These are phyloP conservation scores for Mormyrus iriodes DNA, from an alignment of 2,113 vertebrate genomes.

Conservation along the genomic window DNA sequence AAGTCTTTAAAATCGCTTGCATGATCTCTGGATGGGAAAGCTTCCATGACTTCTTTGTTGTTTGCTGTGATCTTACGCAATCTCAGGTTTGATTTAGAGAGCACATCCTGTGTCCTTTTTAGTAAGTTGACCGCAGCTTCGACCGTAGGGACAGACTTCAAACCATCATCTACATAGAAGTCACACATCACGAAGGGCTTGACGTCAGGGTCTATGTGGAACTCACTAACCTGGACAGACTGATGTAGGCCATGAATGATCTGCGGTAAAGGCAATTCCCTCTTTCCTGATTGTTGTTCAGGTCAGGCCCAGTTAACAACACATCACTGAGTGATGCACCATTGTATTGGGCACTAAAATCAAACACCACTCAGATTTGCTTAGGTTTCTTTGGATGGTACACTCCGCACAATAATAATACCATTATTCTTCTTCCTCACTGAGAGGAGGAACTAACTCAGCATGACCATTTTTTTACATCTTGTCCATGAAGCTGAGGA, in stretches of 20 bases:
- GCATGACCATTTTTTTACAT: not conserved
- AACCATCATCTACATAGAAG: too few relatives aligned
- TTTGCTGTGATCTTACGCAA: not conserved
- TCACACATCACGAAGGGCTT: too few relatives aligned
- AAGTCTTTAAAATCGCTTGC: not conserved
- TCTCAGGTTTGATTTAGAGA: not conserved
- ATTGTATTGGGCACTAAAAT: too few relatives aligned
- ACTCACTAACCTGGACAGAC: too few relatives aligned
- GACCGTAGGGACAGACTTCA: not conserved
- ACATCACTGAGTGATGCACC: constrained; percentile 34
- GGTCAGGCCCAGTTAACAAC: constrained; percentile 25
- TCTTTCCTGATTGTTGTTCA: constrained; percentile 34
- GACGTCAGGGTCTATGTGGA: too few relatives aligned
- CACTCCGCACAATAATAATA: constrained; percentile 10
- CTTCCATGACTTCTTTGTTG: not conserved
- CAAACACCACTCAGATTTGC: not conserved
- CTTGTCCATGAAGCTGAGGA: constrained; percentile 9
- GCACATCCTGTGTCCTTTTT: not conserved
- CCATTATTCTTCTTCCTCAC: constrained; percentile 1
- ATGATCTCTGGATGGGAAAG: not conserved
- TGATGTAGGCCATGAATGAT: constrained; percentile 9
- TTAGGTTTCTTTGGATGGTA: not conserved
- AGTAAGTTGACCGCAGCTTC: not conserved
- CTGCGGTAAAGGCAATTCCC: constrained; percentile 19
- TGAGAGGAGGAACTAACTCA: not conserved